Evolutionary conservation across 2,797 vertebrate genomes (phyloP), one percentile per base, ranked within the genome.

Genomic region (Macroramphosus scolopax): DNA sequence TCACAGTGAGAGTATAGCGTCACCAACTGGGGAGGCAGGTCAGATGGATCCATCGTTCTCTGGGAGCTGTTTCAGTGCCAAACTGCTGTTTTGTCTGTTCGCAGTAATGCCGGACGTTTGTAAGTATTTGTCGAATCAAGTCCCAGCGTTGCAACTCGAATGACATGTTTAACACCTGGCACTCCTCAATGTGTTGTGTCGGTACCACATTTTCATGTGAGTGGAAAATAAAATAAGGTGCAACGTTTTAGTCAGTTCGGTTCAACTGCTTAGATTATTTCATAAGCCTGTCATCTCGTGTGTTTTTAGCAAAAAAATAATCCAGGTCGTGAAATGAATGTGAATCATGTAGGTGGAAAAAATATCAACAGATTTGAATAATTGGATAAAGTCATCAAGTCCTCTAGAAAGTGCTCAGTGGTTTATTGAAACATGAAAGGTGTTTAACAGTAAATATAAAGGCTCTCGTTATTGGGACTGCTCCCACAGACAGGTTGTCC

Each of bases 1-100:
- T 75, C 43, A 15, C 54, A 69, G 63, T 71, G 36, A 32, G 48
- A 32, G 40, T 43, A 57, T 51, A 40, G 56, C 43, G 7, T 75
- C 59, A 34, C 43, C 40, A 45, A 45, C 32, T 11, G 35, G 28
- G 54, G 59, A 57, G 67, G 64, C 51, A 45, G 55, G 57, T 43
- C n/a, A n/a, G n/a, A n/a, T n/a, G n/a, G n/a, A n/a, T n/a, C n/a
- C n/a, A n/a, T n/a, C n/a, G n/a, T n/a, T n/a, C n/a, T n/a, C n/a
- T n/a, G n/a, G n/a, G n/a, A 58, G 87, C 82, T 70, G 43, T 82
- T 84, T 83, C 72, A 75, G 89, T 91, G 88, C 88, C 89, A 90
- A 90, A 90, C 77, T 58, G 60, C 56, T 49, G 48, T 68, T 63
- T 70, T 68, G 68, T 75, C 64, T 82, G 75, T 80, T 81, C 75